A percentile compares a stretch with the other conserved stretches of the same genome.
These are phyloP conservation scores for Trematomus bernacchii DNA, from an alignment of 2,797 vertebrate genomes.

Conservation along the genomic window DNA sequence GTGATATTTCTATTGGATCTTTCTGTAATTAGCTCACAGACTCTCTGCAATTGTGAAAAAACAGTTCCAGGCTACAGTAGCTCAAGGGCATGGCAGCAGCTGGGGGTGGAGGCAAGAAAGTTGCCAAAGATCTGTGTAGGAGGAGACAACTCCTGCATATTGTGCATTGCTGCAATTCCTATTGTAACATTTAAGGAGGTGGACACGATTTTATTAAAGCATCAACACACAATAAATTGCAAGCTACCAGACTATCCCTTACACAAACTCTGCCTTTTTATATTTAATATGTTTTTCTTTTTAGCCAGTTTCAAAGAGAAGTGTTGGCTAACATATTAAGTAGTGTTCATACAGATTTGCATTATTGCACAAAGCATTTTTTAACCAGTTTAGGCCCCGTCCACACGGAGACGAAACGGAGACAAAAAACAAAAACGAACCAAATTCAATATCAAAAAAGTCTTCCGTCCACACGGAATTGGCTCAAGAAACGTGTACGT, in stretches of 20 bases:
- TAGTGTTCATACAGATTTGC: neutral
- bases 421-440: no score
- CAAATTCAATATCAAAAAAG: no score
- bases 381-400: neutral
- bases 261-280: neutral
- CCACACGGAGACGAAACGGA: no score
- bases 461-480: no score
- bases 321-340: neutral
- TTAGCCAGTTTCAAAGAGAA: neutral
- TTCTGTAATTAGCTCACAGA: conserved; percentile 42
- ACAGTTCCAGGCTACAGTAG: conserved; percentile 50
- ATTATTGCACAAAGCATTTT: neutral
- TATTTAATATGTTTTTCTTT: neutral
- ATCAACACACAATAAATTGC: neutral
- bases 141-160: conserved; percentile 32
- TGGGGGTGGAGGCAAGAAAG: conserved; percentile 29
- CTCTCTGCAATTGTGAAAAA: conserved; percentile 54
- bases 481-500: no score
- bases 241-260: neutral
- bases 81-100: conserved; percentile 48
- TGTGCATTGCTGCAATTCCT: conserved; percentile 24
- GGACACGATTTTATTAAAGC: neutral
- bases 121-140: conserved; percentile 31
- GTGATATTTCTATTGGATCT: conserved; percentile 28
- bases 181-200: neutral